Percentiles rank a stretch among this genome's conserved stretches.
These are phyloP conservation scores for Sinohyriopsis cumingii DNA, from an alignment of 2,888 invertebrate species.

Conservation along the genomic window DNA sequence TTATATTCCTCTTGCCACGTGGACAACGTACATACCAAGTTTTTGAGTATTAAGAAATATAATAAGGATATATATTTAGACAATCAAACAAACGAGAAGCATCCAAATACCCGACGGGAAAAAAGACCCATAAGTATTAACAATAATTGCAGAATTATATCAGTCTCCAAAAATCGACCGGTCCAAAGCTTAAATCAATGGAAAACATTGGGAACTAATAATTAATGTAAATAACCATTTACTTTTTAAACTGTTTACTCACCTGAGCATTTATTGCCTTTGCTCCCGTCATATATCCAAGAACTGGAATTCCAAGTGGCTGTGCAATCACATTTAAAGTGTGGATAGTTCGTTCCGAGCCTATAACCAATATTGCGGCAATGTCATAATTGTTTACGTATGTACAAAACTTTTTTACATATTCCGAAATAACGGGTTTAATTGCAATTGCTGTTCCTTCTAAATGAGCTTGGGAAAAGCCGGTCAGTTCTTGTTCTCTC, in stretches of 20 bases:
- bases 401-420: slow-evolving; percentile 44
- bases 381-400: slow-evolving; percentile 44
- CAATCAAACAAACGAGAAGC: too few species aligned
- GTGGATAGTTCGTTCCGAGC: slow-evolving; percentile 50
- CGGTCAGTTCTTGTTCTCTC: slow-evolving; percentile 31
- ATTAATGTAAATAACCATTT: too few species aligned
- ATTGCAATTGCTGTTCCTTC: slow-evolving; percentile 37
- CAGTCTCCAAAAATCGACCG: too few species aligned
- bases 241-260: slow-evolving; percentile 6
- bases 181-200: too few species aligned
- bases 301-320: slow-evolving; percentile 55
- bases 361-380: slow-evolving; percentile 53
- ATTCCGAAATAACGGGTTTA: slow-evolving; percentile 37
- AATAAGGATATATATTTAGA: too few species aligned
- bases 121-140: too few species aligned
- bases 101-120: too few species aligned
- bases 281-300: slow-evolving; percentile 51
- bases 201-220: too few species aligned
- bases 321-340: slow-evolving; percentile 50
- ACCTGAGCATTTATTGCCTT: slow-evolving; percentile 51
- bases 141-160: too few species aligned
- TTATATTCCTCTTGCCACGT: too few species aligned
- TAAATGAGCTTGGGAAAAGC: slow-evolving; percentile 32
- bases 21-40: too few species aligned
- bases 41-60: too few species aligned